phyloP scores from a whole-genome alignment of 2,797 vertebrate species.

The Spheniscus humboldti region DNA sequence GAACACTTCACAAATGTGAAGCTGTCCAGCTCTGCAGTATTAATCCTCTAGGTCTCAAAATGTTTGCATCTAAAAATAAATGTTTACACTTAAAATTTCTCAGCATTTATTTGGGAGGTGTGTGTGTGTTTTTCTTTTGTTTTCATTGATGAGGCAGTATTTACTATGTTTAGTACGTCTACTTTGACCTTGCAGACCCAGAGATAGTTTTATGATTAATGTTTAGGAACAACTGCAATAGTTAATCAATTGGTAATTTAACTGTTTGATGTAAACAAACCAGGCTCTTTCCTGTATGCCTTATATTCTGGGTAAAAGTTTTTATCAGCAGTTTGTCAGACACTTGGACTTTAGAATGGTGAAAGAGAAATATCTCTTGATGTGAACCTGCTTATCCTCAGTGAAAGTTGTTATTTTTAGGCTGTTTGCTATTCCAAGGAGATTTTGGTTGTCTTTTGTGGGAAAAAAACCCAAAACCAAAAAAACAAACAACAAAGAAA shows the following conservation, averaged over 20 bases:
- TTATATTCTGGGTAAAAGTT: background rate
- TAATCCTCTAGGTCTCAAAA: background rate
- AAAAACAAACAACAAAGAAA: background rate
- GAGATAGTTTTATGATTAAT: background rate
- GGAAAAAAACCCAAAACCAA: background rate
- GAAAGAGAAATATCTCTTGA: background rate
- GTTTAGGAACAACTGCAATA: background rate
- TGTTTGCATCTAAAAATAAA: background rate
- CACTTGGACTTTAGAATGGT: background rate
- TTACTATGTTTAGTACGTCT: background rate
- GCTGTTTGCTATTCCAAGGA: background rate
- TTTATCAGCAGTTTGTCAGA: background rate
- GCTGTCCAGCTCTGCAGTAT: background rate
- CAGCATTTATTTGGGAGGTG: accelerated
- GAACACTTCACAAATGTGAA: background rate
- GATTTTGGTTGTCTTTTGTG: background rate
- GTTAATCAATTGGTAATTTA: background rate
- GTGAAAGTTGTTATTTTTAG: background rate
- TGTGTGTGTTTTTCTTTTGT: background rate
- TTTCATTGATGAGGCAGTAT: background rate
- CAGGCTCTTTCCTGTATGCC: background rate
- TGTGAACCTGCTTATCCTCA: background rate
- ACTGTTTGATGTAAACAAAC: background rate
- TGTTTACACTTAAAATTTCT: background rate
- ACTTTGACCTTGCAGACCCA: background rate